Base-by-base conservation (phyloP, 1,140 invertebrate genomes). In the Charaxes varanes region DNA sequence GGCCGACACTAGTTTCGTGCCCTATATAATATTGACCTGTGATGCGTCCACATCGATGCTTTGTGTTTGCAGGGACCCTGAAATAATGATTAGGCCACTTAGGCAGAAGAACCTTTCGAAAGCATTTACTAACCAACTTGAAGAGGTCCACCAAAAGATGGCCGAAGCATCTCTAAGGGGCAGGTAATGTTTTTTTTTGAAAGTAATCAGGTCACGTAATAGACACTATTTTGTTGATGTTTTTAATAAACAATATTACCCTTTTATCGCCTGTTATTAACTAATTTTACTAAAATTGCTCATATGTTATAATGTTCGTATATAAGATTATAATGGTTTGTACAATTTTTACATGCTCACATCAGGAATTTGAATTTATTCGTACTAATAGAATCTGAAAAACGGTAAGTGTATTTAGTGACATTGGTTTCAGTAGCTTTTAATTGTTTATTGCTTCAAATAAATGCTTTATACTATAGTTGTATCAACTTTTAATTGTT, bases 21-120 rank as follows among this genome's bases (percentile, higher is more conserved):
- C n/a, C n/a, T n/a, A n/a, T n/a, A n/a, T n/a, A n/a, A n/a, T n/a
- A n/a, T 7, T 30, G 6, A 15, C 15, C 7, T n/a, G 15, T 31
- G 0, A 4, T 31, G n/a, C n/a, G n/a, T n/a, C n/a, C n/a, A 16
- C 6, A 14, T 31, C 8, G 2, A 14, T 15, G 5, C 5, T 8
- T 16, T 15, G 10, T 19, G 11, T 5, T 6, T 19, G 6, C 28
- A 85, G 83, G 35, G 71, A 83, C 45, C 79, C 83, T 34, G 59
- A 85, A 44, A 56, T 84, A 12, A 72, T 77, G 54, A 79, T 90
- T n/a, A 63, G 84, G 47, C 89, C 88, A 0, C 76, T 92, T 42
- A 80, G 90, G 5, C 87, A 91, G 52, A 85, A 87, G 41, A 86
- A 86, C 55, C 72, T 92, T 8, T 83, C 84, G 0, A 71, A 83